Evolutionary conservation across 2,113 vertebrate species (phyloP).

Genomic region (Alethe castanea): DNA sequence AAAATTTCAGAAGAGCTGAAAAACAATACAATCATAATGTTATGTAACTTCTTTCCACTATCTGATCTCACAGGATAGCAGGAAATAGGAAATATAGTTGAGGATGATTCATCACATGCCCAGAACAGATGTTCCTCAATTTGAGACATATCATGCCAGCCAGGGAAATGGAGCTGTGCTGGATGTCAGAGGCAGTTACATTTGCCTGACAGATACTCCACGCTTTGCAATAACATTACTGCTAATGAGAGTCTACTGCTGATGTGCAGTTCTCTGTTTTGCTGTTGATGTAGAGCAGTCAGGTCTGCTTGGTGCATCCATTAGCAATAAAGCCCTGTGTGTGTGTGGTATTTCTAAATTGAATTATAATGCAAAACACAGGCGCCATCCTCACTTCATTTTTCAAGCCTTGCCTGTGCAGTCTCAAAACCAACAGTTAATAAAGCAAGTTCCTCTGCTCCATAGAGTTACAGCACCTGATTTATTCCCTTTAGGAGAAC

Average conservation of each 20-base stretch:
- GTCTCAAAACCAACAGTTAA: constrained; percentile 18
- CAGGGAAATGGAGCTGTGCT: constrained; percentile 8
- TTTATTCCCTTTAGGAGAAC: background rate
- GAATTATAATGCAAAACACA: constrained; percentile 51
- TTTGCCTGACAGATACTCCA: constrained; percentile 37
- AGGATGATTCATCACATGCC: constrained; percentile 35
- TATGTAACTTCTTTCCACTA: constrained; percentile 1
- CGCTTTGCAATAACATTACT: constrained; percentile 28
- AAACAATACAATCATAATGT: background rate
- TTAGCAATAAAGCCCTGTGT: constrained; percentile 4
- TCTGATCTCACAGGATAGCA: constrained; percentile 2
- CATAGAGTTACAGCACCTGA: background rate
- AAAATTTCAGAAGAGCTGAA: background rate
- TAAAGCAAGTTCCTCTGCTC: background rate
- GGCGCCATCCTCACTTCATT: background rate
- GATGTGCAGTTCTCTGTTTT: constrained; percentile 30
- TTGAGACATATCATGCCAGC: background rate
- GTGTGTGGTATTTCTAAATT: constrained; percentile 15
- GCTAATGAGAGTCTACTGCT: constrained; percentile 46
- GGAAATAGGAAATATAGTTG: constrained; percentile 27
- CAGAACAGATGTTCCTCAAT: constrained; percentile 17
- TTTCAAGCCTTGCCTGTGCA: constrained; percentile 7
- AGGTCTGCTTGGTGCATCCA: constrained; percentile 31
- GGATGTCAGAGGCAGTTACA: constrained; percentile 32
- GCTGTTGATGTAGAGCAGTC: constrained; percentile 30